phyloP scores from a whole-genome alignment of 2,888 invertebrate species.

The Anarsia innoxiella region DNA sequence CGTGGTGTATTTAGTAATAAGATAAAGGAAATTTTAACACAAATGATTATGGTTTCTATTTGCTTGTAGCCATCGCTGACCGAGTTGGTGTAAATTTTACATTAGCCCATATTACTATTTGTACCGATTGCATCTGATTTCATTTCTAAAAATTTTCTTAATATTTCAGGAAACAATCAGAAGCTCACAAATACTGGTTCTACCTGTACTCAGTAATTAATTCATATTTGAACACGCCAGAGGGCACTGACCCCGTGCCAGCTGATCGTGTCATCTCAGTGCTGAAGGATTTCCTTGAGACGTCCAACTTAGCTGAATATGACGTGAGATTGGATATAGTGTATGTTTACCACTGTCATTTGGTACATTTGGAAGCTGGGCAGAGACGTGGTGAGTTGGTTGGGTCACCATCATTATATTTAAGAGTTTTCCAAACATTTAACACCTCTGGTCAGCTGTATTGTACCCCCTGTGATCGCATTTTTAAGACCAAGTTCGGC shows the following conservation, averaged over 20 bases:
- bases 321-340: slow-evolving; percentile 84
- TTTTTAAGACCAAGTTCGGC: too few species aligned
- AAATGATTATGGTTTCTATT: too few species aligned
- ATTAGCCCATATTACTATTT: too few species aligned
- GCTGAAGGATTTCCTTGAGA: slow-evolving; percentile 88
- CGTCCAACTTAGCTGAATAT: slow-evolving; percentile 89
- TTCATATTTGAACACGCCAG: slow-evolving; percentile 67
- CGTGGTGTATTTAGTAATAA: too few species aligned
- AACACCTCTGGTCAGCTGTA: too few species aligned
- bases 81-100: too few species aligned
- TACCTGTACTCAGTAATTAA: slow-evolving; percentile 84
- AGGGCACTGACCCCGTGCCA: slow-evolving; percentile 29
- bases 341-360: slow-evolving; percentile 87
- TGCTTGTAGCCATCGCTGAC: too few species aligned
- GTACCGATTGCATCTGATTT: too few species aligned
- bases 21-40: too few species aligned
- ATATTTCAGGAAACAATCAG: slow-evolving; percentile 74
- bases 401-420: too few species aligned
- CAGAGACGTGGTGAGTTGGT: slow-evolving; percentile 61
- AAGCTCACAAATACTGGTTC: slow-evolving; percentile 93
- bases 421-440: too few species aligned
- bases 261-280: slow-evolving; percentile 60
- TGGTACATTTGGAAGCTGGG: slow-evolving; percentile 73
- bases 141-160: neutral
- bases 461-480: too few species aligned